Percentiles rank a stretch among this genome's conserved stretches.
phyloP scores from a whole-genome alignment of 2,888 invertebrate genomes.

The Rotaria macrura region DNA sequence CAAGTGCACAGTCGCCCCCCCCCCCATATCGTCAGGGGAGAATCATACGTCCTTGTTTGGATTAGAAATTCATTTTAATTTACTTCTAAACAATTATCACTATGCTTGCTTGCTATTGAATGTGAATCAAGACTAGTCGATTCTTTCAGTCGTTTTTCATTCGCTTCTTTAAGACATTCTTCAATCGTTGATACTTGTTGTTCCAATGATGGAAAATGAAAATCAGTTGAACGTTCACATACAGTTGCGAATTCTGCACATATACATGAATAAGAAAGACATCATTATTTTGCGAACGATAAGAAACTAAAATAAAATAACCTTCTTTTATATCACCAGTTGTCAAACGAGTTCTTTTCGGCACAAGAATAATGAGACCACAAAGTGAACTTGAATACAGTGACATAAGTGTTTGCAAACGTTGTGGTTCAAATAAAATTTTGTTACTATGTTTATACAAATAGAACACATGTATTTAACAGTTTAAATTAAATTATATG shows the following conservation, averaged over 20 bases:
- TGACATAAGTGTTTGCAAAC: slow-evolving; percentile 80
- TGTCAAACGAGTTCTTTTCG: neutral
- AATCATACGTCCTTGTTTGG: no score
- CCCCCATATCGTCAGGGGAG: no score
- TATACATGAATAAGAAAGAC: slow-evolving; percentile 17
- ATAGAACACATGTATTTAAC: no score
- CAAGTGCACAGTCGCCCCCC: no score
- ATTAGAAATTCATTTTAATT: no score
- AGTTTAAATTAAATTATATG: no score
- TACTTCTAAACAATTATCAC: neutral
- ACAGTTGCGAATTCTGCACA: slow-evolving; percentile 59
- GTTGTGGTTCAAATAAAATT: slow-evolving; percentile 62
- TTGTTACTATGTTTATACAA: slow-evolving; percentile 51
- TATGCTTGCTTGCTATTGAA: neutral
- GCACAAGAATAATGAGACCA: slow-evolving; percentile 66
- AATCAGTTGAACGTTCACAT: slow-evolving; percentile 74
- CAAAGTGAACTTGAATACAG: slow-evolving; percentile 81
- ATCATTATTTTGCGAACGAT: neutral
- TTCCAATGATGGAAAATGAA: slow-evolving; percentile 79
- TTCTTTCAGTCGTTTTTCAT: slow-evolving; percentile 13
- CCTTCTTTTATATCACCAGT: neutral
- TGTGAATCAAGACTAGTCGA: neutral
- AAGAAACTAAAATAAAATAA: no score
- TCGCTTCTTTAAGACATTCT: slow-evolving; percentile 39
- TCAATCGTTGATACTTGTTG: slow-evolving; percentile 63